Percentiles rank a stretch among this genome's conserved stretches.
Evolutionary conservation across 2,888 invertebrate genomes (phyloP).

Genomic region (Teinopalpus imperialis): DNA sequence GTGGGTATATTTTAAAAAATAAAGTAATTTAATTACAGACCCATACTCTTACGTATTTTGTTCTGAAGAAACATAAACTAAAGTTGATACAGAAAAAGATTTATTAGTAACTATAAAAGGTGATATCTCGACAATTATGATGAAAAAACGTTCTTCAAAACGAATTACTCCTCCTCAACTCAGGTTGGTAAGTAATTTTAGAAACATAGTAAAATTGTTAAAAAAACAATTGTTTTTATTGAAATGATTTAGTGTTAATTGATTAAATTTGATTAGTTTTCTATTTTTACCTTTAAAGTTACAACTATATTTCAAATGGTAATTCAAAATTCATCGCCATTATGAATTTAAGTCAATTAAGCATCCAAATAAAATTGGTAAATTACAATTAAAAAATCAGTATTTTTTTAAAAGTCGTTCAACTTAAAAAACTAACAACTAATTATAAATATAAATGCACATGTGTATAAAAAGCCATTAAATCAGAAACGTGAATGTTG

Average conservation of each 20-base stretch:
- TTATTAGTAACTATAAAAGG: too few species aligned
- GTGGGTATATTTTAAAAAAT: too few species aligned
- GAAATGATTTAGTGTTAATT: neutral
- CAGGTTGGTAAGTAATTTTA: conserved; percentile 23
- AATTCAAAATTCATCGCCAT: conserved; percentile 32
- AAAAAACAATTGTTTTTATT: neutral
- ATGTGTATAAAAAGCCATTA: conserved; percentile 34
- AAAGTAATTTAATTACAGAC: too few species aligned
- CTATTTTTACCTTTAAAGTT: conserved; percentile 2
- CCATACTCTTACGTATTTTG: too few species aligned
- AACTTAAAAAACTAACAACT: conserved; percentile 8
- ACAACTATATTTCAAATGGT: conserved; percentile 21
- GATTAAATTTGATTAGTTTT: neutral
- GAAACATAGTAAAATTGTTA: neutral
- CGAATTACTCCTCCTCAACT: conserved; percentile 11
- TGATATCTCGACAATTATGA: too few species aligned
- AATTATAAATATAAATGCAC: conserved; percentile 34
- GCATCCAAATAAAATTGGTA: conserved; percentile 28
- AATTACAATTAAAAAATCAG: conserved; percentile 7
- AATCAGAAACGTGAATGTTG: conserved; percentile 32
- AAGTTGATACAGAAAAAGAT: too few species aligned
- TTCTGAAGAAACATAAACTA: too few species aligned
- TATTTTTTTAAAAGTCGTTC: conserved; percentile 8
- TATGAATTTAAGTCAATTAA: conserved; percentile 32
- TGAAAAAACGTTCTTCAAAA: conserved; percentile 17